A percentile compares a stretch with the other conserved stretches of the same genome.
These are phyloP conservation scores for Nesometra sesokonis DNA, from an alignment of 35 echinoderm and acorn worm genomes.

Conservation along the genomic window DNA sequence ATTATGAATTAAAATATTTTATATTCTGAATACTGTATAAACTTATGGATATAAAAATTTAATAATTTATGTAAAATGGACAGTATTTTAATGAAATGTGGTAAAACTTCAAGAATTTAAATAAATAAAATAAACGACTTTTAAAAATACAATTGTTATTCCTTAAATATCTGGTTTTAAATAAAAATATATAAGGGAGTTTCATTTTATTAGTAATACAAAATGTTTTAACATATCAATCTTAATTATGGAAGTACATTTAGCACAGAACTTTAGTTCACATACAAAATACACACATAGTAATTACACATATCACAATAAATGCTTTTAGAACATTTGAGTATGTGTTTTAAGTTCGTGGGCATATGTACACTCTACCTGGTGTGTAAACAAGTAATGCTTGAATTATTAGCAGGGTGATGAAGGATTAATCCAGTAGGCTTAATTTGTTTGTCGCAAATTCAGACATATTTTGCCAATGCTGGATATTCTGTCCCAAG, in stretches of 20 bases:
- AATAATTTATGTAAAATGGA: neutral
- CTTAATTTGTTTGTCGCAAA: too few relatives aligned
- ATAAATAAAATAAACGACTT: neutral
- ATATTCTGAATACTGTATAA: too few relatives aligned
- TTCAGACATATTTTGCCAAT: too few relatives aligned
- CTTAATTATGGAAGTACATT: neutral
- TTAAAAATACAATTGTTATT: neutral
- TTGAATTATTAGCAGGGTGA: too few relatives aligned
- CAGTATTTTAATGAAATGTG: neutral
- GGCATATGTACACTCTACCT: neutral
- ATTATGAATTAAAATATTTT: neutral
- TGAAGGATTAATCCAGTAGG: too few relatives aligned
- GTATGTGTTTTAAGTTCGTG: neutral
- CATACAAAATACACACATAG: neutral
- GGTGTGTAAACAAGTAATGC: neutral
- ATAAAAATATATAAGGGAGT: neutral
- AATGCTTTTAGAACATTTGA: too few relatives aligned
- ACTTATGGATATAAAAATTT: neutral
- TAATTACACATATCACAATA: too few relatives aligned
- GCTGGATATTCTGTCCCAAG: too few relatives aligned
- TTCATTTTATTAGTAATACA: neutral
- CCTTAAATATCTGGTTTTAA: neutral
- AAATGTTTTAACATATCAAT: neutral
- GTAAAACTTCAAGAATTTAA: neutral
- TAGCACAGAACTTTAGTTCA: neutral